Conservation (phyloP, 2,888 invertebrate species). For the Epinotia bilunana region DNA sequence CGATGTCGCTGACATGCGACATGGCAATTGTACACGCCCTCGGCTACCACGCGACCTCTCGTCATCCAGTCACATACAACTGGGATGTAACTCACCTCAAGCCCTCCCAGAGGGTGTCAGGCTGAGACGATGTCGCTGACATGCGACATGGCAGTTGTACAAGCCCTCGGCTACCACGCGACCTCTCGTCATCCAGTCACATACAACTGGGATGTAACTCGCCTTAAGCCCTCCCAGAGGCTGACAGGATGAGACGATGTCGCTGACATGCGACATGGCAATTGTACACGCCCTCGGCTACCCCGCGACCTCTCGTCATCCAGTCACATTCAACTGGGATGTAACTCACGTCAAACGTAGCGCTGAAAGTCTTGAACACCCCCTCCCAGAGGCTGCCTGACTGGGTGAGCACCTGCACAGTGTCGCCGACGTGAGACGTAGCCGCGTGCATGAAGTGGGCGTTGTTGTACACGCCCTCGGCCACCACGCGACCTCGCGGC, state of each 20-base stretch:
- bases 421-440: conserved; percentile 93
- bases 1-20: conserved; percentile 85
- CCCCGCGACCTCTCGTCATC: not conserved
- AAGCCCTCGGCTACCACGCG: conserved; percentile 87
- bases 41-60: not conserved
- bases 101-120: conserved; percentile 93
- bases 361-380: conserved; percentile 94
- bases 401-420: conserved; percentile 91
- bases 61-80: too few relatives aligned
- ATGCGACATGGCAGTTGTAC: conserved; percentile 93
- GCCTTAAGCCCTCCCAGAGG: too few relatives aligned
- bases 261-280: too few relatives aligned
- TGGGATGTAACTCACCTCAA: conserved; percentile 85
- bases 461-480: conserved; percentile 96
- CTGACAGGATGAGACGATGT: too few relatives aligned
- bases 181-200: too few relatives aligned
- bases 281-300: too few relatives aligned
- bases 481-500: conserved; percentile 88
- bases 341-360: conserved; percentile 89
- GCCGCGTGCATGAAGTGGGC: conserved; percentile 95
- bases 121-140: conserved; percentile 93
- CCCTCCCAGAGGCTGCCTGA: conserved; percentile 95
- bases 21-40: conserved; percentile 83
- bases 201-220: too few relatives aligned
- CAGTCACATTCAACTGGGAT: too few relatives aligned